Evolutionary conservation across 2,797 vertebrate species (phyloP).

Genomic region (Sebastes steindachneri): DNA sequence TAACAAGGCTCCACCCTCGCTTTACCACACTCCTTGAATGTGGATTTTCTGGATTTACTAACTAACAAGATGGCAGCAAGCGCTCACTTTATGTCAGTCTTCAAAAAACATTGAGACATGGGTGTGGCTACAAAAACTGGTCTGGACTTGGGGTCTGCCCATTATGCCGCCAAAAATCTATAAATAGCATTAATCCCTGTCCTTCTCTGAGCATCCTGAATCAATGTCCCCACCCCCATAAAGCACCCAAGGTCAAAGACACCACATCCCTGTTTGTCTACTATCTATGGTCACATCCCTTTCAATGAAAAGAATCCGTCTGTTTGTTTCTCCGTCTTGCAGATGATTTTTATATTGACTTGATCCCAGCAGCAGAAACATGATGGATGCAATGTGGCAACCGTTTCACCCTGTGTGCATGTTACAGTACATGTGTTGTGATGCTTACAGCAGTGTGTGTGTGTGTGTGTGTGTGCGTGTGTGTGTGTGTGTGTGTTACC

Average conservation of each 20-base stretch:
- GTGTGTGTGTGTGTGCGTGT: background rate
- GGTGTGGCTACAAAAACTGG: background rate
- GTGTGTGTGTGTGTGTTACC: background rate
- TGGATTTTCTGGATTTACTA: background rate
- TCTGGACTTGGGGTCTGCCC: background rate
- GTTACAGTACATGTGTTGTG: background rate
- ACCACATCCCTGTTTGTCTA: background rate
- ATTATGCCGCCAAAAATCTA: background rate
- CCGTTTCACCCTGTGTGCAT: background rate
- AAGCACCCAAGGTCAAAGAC: background rate
- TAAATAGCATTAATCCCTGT: constrained; percentile 7
- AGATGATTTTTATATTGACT: background rate
- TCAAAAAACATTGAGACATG: background rate
- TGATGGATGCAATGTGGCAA: constrained; percentile 24
- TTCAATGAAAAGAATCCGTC: constrained; percentile 3
- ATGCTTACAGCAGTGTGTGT: background rate
- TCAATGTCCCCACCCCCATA: background rate
- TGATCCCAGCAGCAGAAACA: constrained; percentile 1
- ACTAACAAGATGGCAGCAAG: background rate
- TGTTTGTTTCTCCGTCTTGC: background rate
- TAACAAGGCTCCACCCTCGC: background rate
- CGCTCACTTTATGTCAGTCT: background rate
- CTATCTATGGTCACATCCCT: background rate
- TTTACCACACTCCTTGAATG: background rate
- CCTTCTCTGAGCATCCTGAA: background rate